Percentiles rank a stretch among this genome's conserved stretches.
Evolutionary conservation across 2,797 vertebrate species (phyloP).

Genomic region (Crypturellus tataupa): DNA sequence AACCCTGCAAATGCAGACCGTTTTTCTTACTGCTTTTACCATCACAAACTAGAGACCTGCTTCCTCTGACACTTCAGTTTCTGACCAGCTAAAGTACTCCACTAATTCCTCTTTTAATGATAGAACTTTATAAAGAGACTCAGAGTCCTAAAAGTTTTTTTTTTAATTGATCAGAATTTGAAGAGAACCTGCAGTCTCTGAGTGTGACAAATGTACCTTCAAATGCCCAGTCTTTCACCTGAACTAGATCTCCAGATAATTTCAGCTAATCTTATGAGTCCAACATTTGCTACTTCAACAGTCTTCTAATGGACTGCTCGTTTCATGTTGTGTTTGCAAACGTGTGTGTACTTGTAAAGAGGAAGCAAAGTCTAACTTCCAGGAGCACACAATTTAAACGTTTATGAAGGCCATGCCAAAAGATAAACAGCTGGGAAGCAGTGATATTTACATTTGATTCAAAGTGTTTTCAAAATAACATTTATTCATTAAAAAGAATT

Average conservation of each 20-base stretch:
- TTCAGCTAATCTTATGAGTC: neutral
- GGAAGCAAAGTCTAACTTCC: neutral
- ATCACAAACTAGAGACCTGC: neutral
- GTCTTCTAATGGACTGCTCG: neutral
- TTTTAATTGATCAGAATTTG: neutral
- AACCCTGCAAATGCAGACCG: neutral
- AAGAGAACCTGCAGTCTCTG: neutral
- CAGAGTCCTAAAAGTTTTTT: neutral
- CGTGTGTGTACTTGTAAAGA: neutral
- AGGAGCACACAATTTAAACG: neutral
- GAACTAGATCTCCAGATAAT: neutral
- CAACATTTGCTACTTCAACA: neutral
- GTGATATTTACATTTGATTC: neutral
- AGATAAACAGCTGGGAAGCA: slow-evolving; percentile 8
- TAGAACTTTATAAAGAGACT: neutral
- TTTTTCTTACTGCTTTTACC: neutral
- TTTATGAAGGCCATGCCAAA: neutral
- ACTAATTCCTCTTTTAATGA: neutral
- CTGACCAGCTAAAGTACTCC: neutral
- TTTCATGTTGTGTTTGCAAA: neutral
- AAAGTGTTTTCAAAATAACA: neutral
- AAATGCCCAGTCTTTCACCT: neutral
- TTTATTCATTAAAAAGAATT: slow-evolving; percentile 33
- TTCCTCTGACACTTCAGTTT: neutral
- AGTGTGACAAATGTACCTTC: neutral